phyloP scores from a whole-genome alignment of 2,888 invertebrate species.

The Tipula helvola region DNA sequence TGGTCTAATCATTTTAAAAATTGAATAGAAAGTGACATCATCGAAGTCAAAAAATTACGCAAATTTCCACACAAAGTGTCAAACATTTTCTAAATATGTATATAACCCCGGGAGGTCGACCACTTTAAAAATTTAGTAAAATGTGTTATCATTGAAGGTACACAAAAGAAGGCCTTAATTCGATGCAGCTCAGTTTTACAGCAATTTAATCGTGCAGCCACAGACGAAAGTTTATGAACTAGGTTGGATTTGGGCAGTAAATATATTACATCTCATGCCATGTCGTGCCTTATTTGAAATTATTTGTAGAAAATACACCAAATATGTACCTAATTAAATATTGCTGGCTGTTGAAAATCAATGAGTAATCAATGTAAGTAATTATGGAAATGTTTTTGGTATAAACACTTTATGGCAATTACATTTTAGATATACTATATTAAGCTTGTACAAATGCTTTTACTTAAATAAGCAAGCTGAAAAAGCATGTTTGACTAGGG shows the following conservation, averaged over 20 bases:
- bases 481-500: no score
- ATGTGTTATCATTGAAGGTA: no score
- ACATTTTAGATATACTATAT: conserved; percentile 53
- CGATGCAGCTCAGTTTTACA: conserved; percentile 61
- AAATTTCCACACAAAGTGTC: no score
- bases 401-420: no score
- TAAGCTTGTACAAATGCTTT: no score
- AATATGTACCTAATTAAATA: conserved; percentile 60
- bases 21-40: no score
- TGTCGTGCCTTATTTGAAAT: conserved; percentile 54
- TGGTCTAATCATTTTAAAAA: no score
- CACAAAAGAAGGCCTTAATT: conserved; percentile 58
- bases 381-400: not conserved
- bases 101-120: no score
- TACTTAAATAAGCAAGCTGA: no score
- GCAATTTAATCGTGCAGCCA: conserved; percentile 65
- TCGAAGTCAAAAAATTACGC: no score
- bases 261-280: conserved; percentile 49
- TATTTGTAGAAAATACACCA: conserved; percentile 44
- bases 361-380: conserved; percentile 56
- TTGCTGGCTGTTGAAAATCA: conserved; percentile 68
- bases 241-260: conserved; percentile 66
- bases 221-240: conserved; percentile 79
- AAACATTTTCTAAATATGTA: no score
- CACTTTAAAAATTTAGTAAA: no score